Percentiles rank a stretch among this genome's conserved stretches.
phyloP scores from a whole-genome alignment of 2,888 invertebrate genomes.

The Odontothrips loti region DNA sequence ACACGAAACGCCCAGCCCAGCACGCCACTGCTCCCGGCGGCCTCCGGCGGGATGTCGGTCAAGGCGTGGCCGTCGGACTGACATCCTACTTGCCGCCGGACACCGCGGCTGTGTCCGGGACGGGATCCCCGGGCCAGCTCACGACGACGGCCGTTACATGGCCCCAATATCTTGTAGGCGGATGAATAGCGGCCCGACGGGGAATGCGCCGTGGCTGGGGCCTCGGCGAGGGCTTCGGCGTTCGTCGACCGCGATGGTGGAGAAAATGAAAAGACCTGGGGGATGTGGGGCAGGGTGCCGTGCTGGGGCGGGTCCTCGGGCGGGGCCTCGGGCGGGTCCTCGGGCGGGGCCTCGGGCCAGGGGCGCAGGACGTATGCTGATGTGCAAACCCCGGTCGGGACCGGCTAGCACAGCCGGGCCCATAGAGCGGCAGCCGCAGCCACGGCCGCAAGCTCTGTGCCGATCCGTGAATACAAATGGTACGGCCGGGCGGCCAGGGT shows the following conservation, averaged over 20 bases:
- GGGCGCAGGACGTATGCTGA: constrained; percentile 4
- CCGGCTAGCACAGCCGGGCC: background rate
- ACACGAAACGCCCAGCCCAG: background rate
- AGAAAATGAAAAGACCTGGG: background rate
- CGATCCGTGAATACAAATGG: constrained; percentile 11
- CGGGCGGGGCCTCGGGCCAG: background rate
- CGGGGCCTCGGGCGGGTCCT: background rate
- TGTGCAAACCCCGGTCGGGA: background rate
- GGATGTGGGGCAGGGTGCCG: background rate
- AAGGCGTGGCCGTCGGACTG: background rate
- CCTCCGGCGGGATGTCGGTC: background rate
- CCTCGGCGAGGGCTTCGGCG: background rate
- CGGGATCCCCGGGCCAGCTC: background rate
- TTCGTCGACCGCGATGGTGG: background rate
- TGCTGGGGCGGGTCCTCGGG: background rate
- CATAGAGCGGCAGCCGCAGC: background rate
- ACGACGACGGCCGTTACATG: background rate
- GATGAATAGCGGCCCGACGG: no score
- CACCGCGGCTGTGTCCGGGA: no score
- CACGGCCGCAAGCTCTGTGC: background rate
- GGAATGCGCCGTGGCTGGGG: background rate
- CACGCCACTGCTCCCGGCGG: background rate
- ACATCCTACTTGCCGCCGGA: no score
- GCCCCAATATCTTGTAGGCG: background rate
- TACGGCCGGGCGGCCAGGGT: background rate